phyloP scores from a whole-genome alignment of 2,113 vertebrate species.

The Panthera uncia region DNA sequence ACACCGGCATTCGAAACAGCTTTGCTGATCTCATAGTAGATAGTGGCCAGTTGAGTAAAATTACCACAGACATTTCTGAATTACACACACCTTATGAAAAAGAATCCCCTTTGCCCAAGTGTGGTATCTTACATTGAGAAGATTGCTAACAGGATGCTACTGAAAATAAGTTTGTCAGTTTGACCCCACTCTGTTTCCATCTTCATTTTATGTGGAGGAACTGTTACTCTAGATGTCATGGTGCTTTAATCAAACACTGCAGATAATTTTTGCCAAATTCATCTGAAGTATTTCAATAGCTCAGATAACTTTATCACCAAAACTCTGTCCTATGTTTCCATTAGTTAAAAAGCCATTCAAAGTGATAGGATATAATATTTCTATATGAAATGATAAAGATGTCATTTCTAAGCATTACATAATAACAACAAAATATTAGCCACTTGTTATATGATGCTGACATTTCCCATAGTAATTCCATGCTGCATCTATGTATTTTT shows the following conservation, averaged over 20 bases:
- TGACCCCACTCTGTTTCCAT: background rate
- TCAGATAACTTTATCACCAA: background rate
- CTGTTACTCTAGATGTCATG: background rate
- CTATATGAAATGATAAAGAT: background rate
- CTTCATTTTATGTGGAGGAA: background rate
- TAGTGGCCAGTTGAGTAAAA: constrained; percentile 1
- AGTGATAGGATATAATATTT: background rate
- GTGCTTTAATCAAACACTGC: background rate
- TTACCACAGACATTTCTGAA: constrained; percentile 37
- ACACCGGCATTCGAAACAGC: background rate
- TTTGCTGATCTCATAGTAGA: background rate
- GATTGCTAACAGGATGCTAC: background rate
- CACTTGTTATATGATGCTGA: background rate
- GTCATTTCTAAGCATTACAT: background rate
- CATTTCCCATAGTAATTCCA: constrained; percentile 4
- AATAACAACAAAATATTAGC: background rate
- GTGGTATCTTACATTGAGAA: background rate
- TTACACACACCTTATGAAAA: constrained; percentile 51
- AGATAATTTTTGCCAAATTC: background rate
- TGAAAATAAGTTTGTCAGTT: background rate
- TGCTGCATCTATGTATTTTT: background rate
- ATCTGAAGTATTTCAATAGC: background rate
- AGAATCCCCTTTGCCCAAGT: constrained; percentile 19
- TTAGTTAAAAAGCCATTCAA: background rate
- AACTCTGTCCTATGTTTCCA: background rate